Conservation (phyloP, 2,113 vertebrate genomes). For the Scomber scombrus region DNA sequence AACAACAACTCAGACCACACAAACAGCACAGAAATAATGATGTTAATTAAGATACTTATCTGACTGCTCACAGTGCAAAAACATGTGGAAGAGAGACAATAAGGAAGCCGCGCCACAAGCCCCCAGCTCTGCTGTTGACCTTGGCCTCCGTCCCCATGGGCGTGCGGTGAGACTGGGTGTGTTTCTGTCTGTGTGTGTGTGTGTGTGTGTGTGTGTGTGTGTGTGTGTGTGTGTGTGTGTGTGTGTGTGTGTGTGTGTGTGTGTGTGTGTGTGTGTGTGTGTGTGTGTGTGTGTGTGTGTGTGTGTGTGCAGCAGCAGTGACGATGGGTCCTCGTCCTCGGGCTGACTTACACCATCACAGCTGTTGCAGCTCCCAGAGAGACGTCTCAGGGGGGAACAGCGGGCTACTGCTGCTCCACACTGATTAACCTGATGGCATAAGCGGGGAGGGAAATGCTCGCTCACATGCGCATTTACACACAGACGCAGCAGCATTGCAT, state of each 20-base stretch:
- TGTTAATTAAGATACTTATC: not conserved
- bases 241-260: not conserved
- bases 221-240: not conserved
- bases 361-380: constrained; percentile 74
- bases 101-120: constrained; percentile 9
- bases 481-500: constrained; percentile 1
- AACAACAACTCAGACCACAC: not conserved
- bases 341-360: constrained; percentile 70
- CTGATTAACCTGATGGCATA: constrained; percentile 45
- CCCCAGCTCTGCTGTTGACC: not conserved
- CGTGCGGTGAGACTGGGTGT: constrained; percentile 17
- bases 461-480: constrained; percentile 5
- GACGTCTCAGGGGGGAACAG: constrained; percentile 44
- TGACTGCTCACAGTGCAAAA: constrained; percentile 22
- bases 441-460: constrained; percentile 32
- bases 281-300: constrained; percentile 9
- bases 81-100: constrained; percentile 24
- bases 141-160: not conserved
- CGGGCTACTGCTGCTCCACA: constrained; percentile 42
- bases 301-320: not conserved
- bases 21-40: not conserved
- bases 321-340: constrained; percentile 57
- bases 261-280: too few relatives aligned
- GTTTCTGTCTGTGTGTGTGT: constrained; percentile 20
- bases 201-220: constrained; percentile 19